Conservation (phyloP, 1,140 invertebrate genomes). For the Trinorchestia longiramus region DNA sequence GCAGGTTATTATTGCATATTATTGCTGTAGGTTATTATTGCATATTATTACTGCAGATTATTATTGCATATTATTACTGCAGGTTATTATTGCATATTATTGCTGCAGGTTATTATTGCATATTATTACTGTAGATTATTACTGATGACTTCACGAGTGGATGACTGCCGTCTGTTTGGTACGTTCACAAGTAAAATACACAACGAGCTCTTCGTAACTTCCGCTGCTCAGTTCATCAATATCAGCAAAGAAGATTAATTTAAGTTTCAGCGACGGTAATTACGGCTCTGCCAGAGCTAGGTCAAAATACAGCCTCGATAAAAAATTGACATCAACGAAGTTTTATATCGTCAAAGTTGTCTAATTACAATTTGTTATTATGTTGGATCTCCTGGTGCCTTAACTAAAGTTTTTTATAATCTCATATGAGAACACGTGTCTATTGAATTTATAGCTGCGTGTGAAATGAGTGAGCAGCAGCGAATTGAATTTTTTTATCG, state of each 20-base stretch:
- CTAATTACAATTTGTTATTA: background rate
- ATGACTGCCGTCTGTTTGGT: background rate
- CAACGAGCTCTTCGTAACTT: background rate
- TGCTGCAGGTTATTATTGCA: too few relatives aligned
- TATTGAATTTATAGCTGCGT: too few relatives aligned
- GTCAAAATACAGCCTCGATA: conserved; percentile 7
- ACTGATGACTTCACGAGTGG: too few relatives aligned
- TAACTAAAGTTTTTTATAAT: background rate
- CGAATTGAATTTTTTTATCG: too few relatives aligned
- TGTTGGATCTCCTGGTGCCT: background rate
- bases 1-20: too few relatives aligned
- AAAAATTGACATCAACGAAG: background rate
- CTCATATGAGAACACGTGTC: too few relatives aligned
- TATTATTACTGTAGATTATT: too few relatives aligned
- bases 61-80: too few relatives aligned
- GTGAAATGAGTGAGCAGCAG: too few relatives aligned
- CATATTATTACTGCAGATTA: too few relatives aligned
- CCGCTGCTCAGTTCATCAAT: background rate
- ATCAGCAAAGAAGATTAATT: background rate
- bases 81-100: too few relatives aligned
- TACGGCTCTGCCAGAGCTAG: background rate
- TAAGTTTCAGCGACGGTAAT: background rate
- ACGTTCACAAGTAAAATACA: background rate
- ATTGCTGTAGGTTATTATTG: too few relatives aligned
- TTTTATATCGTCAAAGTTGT: conserved; percentile 2